Conservation (phyloP, 1,140 invertebrate genomes). For the Diploscapter pachys region DNA sequence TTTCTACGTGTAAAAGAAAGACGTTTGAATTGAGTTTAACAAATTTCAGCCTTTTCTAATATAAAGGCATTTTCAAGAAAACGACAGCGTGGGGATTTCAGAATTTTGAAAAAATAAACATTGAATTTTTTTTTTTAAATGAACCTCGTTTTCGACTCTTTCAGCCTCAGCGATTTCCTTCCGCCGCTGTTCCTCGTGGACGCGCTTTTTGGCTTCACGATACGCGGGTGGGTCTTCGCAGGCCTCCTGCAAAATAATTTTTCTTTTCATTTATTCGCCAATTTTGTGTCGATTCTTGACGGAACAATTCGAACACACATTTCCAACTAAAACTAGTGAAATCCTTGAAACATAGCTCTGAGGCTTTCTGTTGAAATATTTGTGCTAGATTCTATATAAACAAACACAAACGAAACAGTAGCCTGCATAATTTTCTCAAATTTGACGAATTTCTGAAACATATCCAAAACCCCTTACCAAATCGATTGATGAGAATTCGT, state of each 20-base stretch:
- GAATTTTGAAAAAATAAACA: background rate
- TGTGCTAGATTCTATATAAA: too few relatives aligned
- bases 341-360: background rate
- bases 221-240: constrained; percentile 55
- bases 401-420: too few relatives aligned
- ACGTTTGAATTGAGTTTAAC: too few relatives aligned
- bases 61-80: too few relatives aligned
- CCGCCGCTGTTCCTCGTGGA: constrained; percentile 32
- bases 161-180: constrained; percentile 48
- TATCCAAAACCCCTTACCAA: constrained; percentile 66
- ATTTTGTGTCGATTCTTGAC: too few relatives aligned
- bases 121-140: too few relatives aligned
- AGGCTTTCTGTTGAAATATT: too few relatives aligned
- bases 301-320: background rate
- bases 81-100: background rate
- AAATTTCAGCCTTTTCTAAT: too few relatives aligned
- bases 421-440: too few relatives aligned
- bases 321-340: constrained; percentile 16
- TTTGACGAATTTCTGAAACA: background rate
- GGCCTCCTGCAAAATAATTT: constrained; percentile 46
- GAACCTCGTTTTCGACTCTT: constrained; percentile 42
- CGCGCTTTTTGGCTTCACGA: constrained; percentile 43
- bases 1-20: too few relatives aligned
- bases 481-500: constrained; percentile 95
- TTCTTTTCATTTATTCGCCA: too few relatives aligned